Base-by-base conservation (phyloP, 2,888 invertebrate species). In the Melikaiella ostensackeni region DNA sequence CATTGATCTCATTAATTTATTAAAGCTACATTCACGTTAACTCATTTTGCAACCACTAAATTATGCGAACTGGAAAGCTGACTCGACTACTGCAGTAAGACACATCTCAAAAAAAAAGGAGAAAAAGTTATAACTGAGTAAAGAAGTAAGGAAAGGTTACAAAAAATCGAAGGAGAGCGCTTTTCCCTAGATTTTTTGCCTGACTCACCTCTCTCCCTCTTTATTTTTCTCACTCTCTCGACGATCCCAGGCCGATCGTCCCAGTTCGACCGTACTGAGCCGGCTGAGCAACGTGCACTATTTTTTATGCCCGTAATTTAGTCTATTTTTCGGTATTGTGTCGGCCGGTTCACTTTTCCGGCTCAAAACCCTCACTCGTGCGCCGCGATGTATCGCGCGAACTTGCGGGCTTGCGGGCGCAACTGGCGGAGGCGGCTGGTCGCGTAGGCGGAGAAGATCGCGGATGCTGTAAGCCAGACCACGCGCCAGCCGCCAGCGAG, bases 321-420 rank as follows among this genome's bases (percentile, higher is more conserved):
- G 19, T 42, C 16, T 27, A 46, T 30, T 30, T 30, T 13, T 66
- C 27, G 8, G 42, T 19, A 27, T 66, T 46, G 42, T 42, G 0
- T 74, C 78, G 57, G 59, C 70, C 46, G 33, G 35, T 35, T 50
- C 77, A 77, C 80, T 75, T 78, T 77, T 80, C 79, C 77, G 77
- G 77, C 78, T 79, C 70, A 75, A 77, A 74, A 74, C 75, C 82
- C 79, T 80, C 77, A 82, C 81, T 82, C 75, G 79, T 81, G 80
- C 81, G 80, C 79, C 78, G 82, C 82, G 86, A 80, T 81, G 83
- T 83, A 85, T 85, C 86, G 88, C 90, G 89, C 90, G 91, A 91
- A 90, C 91, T 91, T 91, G 90, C 91, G 91, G 90, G 91, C 90
- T 90, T 91, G 90, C 91, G 90, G 90, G 90, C 90, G 91, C 90